phyloP scores from a whole-genome alignment of 30 jellyfish, hydroid and myxozoan species.

The Pseudorhiza aurosa region DNA sequence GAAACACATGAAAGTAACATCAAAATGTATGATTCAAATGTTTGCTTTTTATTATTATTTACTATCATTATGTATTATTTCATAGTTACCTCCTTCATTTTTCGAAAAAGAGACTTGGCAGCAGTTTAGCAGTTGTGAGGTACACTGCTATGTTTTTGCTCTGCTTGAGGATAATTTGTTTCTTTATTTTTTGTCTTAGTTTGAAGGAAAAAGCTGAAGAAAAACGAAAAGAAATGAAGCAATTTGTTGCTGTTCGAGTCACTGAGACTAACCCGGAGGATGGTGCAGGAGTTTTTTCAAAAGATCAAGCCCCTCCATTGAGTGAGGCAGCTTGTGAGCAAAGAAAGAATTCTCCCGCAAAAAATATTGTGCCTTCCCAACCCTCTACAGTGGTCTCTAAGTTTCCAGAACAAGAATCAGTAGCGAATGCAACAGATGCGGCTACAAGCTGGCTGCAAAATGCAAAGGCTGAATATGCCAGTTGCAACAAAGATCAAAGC shows the following conservation, averaged over 20 bases:
- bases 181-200: background rate
- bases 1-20: constrained; percentile 59
- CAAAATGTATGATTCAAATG: constrained; percentile 13
- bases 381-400: background rate
- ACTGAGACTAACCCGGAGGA: background rate
- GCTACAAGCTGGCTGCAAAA: constrained; percentile 75
- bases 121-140: background rate
- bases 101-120: background rate
- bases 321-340: background rate
- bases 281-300: background rate
- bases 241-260: constrained; percentile 48
- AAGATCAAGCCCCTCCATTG: background rate
- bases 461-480: constrained; percentile 62
- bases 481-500: background rate
- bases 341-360: background rate
- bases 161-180: background rate
- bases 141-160: background rate
- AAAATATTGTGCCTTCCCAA: background rate
- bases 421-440: constrained; percentile 54
- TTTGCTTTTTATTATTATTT: too few species aligned
- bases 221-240: constrained; percentile 56
- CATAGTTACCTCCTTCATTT: background rate
- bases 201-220: constrained; percentile 64
- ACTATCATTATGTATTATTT: too few species aligned
- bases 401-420: background rate